phyloP scores from a whole-genome alignment of 2,113 vertebrate species.

The Hymenochirus boettgeri region DNA sequence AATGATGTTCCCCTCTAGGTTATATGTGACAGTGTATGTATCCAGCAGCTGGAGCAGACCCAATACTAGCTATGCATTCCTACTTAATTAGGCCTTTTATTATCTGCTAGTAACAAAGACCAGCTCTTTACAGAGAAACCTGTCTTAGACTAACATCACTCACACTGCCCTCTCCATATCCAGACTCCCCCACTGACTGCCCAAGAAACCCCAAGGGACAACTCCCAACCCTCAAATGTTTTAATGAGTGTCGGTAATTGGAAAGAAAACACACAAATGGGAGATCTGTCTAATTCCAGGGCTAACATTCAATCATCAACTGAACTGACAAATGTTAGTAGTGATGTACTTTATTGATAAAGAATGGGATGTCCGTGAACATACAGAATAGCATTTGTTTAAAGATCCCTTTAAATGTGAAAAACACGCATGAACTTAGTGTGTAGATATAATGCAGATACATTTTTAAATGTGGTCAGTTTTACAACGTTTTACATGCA shows the following conservation, averaged over 20 bases:
- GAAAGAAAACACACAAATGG: slow-evolving; percentile 24
- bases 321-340: too few relatives aligned
- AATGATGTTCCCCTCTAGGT: too few relatives aligned
- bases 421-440: too few relatives aligned
- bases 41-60: slow-evolving; percentile 3
- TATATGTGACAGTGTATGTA: slow-evolving; percentile 3
- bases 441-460: too few relatives aligned
- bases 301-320: neutral
- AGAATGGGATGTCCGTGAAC: too few relatives aligned
- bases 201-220: neutral
- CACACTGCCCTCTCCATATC: slow-evolving; percentile 45
- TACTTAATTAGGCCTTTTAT: slow-evolving; percentile 59
- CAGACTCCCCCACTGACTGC: accelerated
- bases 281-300: neutral
- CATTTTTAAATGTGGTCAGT: too few relatives aligned
- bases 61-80: slow-evolving; percentile 46
- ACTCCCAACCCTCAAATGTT: slow-evolving; percentile 10
- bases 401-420: too few relatives aligned
- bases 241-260: slow-evolving; percentile 14
- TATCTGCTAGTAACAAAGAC: slow-evolving; percentile 61
- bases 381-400: too few relatives aligned
- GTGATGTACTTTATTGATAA: too few relatives aligned
- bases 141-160: slow-evolving; percentile 11
- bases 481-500: too few relatives aligned
- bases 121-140: slow-evolving; percentile 49